Evolutionary conservation across 2,797 vertebrate genomes (phyloP).

Genomic region (Nasua narica): DNA sequence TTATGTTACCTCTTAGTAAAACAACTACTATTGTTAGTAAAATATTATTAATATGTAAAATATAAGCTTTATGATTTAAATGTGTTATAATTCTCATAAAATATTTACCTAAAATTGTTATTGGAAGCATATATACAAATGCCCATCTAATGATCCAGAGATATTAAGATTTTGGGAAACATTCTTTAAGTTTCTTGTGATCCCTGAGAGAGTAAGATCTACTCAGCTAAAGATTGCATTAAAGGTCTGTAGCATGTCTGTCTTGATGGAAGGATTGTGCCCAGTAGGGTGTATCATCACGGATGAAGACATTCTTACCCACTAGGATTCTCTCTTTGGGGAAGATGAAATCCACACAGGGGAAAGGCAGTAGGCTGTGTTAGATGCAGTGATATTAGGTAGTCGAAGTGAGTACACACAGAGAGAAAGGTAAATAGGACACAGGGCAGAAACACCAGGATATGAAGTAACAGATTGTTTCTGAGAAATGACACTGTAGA

Average conservation of each 20-base stretch:
- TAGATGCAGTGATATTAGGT: too few relatives aligned
- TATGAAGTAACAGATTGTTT: neutral
- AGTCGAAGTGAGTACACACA: neutral
- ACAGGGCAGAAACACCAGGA: neutral
- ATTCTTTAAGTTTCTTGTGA: neutral
- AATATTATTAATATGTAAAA: neutral
- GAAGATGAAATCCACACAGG: neutral
- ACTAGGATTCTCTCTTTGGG: neutral
- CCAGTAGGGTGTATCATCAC: neutral
- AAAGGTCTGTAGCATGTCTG: neutral
- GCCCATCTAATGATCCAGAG: neutral
- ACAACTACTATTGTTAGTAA: neutral
- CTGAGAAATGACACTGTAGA: neutral
- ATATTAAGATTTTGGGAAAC: neutral
- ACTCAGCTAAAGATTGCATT: neutral
- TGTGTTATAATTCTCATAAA: neutral
- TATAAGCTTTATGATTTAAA: neutral
- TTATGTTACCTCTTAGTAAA: neutral
- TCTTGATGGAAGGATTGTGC: neutral
- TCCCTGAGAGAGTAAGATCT: neutral
- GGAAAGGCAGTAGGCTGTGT: neutral
- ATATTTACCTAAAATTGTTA: neutral
- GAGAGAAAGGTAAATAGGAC: neutral
- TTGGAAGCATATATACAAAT: neutral
- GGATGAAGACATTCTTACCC: neutral